Evolutionary conservation across 2,888 invertebrate genomes (phyloP).

Genomic region (Hypomecis punctinalis): DNA sequence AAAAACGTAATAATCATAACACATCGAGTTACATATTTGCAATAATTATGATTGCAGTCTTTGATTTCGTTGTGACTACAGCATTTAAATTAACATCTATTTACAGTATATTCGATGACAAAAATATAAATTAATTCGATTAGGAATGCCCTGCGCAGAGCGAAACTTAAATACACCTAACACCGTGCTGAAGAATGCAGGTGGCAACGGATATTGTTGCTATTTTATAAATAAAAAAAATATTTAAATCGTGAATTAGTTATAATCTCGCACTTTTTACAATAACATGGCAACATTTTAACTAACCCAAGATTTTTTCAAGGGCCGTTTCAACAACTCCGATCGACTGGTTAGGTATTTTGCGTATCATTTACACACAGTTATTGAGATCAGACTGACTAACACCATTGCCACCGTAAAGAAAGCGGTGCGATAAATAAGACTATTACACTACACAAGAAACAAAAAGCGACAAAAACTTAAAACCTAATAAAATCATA

Average conservation of each 20-base stretch:
- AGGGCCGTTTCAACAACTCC: constrained; percentile 25
- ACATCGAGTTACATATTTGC: constrained; percentile 61
- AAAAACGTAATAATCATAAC: constrained; percentile 53
- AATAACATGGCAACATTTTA: constrained; percentile 15
- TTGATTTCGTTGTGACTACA: constrained; percentile 84
- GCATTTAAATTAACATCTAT: constrained; percentile 71
- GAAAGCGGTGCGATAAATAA: constrained; percentile 50
- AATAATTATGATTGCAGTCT: constrained; percentile 73
- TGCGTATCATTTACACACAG: constrained; percentile 20
- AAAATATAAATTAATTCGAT: constrained; percentile 65
- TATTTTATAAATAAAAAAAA: constrained; percentile 37
- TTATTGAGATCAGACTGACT: constrained; percentile 66
- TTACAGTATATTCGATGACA: constrained; percentile 78
- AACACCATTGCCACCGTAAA: constrained; percentile 67
- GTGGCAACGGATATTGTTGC: constrained; percentile 63
- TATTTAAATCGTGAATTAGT: constrained; percentile 30
- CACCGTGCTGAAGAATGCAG: constrained; percentile 66
- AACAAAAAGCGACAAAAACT: constrained; percentile 42
- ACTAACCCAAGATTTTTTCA: constrained; percentile 22
- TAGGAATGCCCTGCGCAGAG: constrained; percentile 78
- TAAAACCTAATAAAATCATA: constrained; percentile 40
- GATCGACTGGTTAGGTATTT: constrained; percentile 25
- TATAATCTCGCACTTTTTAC: constrained; percentile 23
- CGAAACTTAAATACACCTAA: constrained; percentile 61
- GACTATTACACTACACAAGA: constrained; percentile 29